Evolutionary conservation across 1,140 invertebrate species (phyloP).

Genomic region (Holotrichia oblita): DNA sequence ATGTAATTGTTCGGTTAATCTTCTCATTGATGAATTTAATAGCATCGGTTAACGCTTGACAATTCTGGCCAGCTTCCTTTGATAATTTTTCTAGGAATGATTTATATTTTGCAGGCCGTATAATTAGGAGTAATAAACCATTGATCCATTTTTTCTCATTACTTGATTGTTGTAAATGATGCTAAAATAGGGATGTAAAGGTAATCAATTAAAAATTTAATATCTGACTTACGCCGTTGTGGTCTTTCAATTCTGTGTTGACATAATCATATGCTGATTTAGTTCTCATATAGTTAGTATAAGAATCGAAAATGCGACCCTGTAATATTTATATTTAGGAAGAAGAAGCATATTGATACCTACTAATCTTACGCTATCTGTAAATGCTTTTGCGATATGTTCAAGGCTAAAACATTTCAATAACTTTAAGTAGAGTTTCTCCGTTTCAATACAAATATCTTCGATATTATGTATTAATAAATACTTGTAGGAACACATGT

Average conservation of each 20-base stretch:
- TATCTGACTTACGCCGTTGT: neutral
- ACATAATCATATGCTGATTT: neutral
- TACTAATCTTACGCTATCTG: neutral
- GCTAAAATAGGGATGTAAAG: neutral
- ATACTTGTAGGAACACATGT: neutral
- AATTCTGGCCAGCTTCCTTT: neutral
- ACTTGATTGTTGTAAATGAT: neutral
- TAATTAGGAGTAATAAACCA: neutral
- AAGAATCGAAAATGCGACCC: neutral
- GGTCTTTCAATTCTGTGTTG: neutral
- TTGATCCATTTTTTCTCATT: neutral
- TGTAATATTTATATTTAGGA: neutral
- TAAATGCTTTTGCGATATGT: neutral
- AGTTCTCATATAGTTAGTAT: neutral
- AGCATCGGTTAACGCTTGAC: neutral
- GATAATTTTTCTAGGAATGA: neutral
- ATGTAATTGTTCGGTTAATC: neutral
- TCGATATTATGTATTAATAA: neutral
- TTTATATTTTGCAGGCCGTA: neutral
- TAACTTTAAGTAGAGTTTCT: neutral
- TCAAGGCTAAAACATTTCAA: neutral
- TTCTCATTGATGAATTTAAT: slow-evolving; percentile 9
- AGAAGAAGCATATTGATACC: neutral
- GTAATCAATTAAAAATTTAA: neutral
- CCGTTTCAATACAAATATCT: neutral